phyloP scores from a whole-genome alignment of 2,888 invertebrate species.

The Pemphredon lugubris region DNA sequence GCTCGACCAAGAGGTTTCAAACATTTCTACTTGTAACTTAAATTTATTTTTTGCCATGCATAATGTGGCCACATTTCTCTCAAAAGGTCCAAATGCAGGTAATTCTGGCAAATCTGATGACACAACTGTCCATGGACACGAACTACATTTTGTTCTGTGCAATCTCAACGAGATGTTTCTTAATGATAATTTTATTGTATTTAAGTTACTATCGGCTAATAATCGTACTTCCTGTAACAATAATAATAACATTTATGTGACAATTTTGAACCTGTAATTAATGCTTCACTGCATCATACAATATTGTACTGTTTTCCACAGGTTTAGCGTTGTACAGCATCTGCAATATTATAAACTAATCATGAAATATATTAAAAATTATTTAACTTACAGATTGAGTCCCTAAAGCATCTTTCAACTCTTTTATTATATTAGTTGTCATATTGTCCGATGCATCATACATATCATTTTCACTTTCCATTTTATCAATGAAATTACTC shows the following conservation, averaged over 20 bases:
- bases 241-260: neutral
- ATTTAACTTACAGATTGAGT: conserved; percentile 65
- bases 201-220: conserved; percentile 63
- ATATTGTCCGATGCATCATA: conserved; percentile 13
- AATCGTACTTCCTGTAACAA: conserved; percentile 56
- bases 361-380: conserved; percentile 9
- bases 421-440: conserved; percentile 57
- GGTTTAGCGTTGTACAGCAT: too few species aligned
- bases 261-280: neutral
- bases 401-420: conserved; percentile 64
- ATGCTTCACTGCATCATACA: too few species aligned
- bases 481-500: conserved; percentile 31
- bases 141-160: conserved; percentile 47
- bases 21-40: conserved; percentile 62
- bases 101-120: conserved; percentile 71
- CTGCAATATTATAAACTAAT: neutral
- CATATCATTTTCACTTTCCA: conserved; percentile 3
- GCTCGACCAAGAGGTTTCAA: conserved; percentile 68
- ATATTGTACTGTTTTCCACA: too few species aligned
- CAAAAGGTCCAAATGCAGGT: conserved; percentile 56
- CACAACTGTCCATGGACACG: conserved; percentile 55
- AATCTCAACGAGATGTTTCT: conserved; percentile 68
- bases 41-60: conserved; percentile 63
- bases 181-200: conserved; percentile 65
- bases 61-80: conserved; percentile 63